phyloP scores from a whole-genome alignment of 2,113 vertebrate genomes.

The Eclectus roratus region DNA sequence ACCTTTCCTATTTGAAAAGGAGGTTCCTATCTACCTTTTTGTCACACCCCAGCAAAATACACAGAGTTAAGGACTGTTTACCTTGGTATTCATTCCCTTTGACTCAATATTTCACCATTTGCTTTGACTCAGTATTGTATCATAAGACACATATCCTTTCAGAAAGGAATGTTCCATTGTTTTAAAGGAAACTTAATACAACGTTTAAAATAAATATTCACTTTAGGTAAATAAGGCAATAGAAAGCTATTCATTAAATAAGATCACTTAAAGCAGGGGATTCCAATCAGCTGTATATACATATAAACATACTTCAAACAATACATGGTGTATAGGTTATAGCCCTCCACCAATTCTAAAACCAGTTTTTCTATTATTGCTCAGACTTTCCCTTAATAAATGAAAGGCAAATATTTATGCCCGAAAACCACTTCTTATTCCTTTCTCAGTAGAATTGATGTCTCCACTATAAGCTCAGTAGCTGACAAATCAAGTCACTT shows the following conservation, averaged over 20 bases:
- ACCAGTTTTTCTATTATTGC: background rate
- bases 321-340: background rate
- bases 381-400: background rate
- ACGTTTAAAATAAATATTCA: background rate
- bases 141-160: background rate
- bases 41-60: slow-evolving; percentile 22
- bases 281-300: background rate
- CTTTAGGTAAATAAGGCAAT: background rate
- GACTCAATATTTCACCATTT: background rate
- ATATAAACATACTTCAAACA: background rate
- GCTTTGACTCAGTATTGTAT: background rate
- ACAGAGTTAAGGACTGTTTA: slow-evolving; percentile 40
- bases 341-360: background rate
- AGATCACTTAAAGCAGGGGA: background rate
- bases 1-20: slow-evolving; percentile 29
- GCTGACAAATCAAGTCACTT: background rate
- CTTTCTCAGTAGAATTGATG: background rate
- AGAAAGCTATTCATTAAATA: background rate
- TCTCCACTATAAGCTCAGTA: background rate
- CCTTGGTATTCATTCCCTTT: background rate
- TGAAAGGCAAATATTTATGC: background rate
- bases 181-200: background rate
- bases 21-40: slow-evolving; percentile 21
- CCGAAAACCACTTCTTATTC: background rate
- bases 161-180: background rate